Percentiles rank a stretch among this genome's conserved stretches.
Evolutionary conservation across 2,113 vertebrate genomes (phyloP).

Genomic region (Lagopus muta): DNA sequence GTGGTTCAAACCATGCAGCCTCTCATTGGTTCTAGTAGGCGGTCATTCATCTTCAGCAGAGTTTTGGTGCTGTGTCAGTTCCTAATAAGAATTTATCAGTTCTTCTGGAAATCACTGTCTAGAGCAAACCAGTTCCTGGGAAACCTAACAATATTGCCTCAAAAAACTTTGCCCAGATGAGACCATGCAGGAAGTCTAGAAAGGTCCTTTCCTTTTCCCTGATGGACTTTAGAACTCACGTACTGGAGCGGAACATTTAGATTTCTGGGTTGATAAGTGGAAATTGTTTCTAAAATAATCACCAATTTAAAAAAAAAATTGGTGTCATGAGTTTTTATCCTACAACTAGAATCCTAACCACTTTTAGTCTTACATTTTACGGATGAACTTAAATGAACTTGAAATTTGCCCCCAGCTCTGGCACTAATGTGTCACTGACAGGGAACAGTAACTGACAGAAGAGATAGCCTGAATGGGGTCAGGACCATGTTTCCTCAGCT

Average conservation of each 20-base stretch:
- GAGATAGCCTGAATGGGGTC: background rate
- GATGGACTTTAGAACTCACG: background rate
- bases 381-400: slow-evolving; percentile 32
- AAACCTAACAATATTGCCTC: background rate
- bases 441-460: slow-evolving; percentile 30
- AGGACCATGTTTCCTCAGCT: slow-evolving; percentile 2
- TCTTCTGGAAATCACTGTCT: background rate
- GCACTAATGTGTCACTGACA: background rate
- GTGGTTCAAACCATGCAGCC: background rate
- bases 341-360: background rate
- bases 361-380: background rate
- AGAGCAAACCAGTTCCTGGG: background rate
- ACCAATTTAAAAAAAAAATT: background rate
- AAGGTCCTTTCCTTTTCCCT: background rate
- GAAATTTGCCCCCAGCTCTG: slow-evolving; percentile 3
- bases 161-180: background rate
- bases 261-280: background rate
- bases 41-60: background rate
- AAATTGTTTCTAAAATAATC: background rate
- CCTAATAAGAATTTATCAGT: background rate
- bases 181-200: background rate
- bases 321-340: background rate
- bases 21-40: background rate
- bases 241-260: background rate
- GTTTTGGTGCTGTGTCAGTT: background rate